Conservation (phyloP, 2,797 vertebrate species). For the Sebastes iracundus region DNA sequence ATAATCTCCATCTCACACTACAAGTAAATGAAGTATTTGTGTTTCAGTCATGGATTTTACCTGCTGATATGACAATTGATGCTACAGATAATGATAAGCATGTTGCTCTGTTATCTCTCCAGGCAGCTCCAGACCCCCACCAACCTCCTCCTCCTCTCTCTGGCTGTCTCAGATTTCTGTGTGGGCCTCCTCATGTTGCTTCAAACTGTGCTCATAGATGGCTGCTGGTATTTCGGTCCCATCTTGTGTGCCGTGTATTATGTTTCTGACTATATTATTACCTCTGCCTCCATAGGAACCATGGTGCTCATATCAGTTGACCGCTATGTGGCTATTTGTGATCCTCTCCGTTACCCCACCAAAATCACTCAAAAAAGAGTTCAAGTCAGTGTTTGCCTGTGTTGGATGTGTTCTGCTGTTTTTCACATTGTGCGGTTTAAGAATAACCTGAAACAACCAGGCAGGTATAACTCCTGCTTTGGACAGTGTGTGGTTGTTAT, state of each 20-base stretch:
- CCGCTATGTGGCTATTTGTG: slow-evolving; percentile 42
- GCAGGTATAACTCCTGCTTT: slow-evolving; percentile 26
- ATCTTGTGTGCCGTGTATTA: neutral
- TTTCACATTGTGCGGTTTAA: neutral
- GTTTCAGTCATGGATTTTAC: too few relatives aligned
- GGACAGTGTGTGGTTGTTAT: slow-evolving; percentile 53
- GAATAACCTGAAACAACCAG: slow-evolving; percentile 15
- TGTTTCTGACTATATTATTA: neutral
- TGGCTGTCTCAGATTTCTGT: too few relatives aligned
- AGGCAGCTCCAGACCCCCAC: too few relatives aligned
- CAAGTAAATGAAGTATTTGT: too few relatives aligned
- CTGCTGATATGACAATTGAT: too few relatives aligned
- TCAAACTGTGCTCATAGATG: too few relatives aligned
- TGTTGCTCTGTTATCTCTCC: too few relatives aligned
- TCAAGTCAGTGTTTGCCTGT: neutral
- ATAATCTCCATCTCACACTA: too few relatives aligned
- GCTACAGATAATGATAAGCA: too few relatives aligned
- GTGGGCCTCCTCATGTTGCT: too few relatives aligned
- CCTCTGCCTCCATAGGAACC: slow-evolving; percentile 38
- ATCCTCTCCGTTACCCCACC: slow-evolving; percentile 21
- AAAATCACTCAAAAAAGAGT: slow-evolving; percentile 8
- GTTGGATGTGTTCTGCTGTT: slow-evolving; percentile 16
- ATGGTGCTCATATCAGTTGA: slow-evolving; percentile 49
- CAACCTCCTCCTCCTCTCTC: too few relatives aligned
- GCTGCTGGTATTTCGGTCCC: too few relatives aligned